Conservation (phyloP, 2,888 invertebrate genomes). For the Sylvicola cinctus region DNA sequence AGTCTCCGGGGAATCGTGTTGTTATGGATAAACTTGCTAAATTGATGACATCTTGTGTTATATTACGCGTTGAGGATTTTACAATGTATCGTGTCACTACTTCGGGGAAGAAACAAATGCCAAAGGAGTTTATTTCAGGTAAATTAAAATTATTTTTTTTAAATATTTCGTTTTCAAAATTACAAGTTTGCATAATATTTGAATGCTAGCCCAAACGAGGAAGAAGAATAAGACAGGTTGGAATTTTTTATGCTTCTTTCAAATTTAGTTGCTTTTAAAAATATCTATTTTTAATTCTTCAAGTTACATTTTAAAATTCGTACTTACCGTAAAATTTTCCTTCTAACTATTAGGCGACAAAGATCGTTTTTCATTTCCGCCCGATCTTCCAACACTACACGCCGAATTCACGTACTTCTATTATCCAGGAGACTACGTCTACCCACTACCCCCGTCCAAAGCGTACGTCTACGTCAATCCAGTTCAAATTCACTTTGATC, state of each 20-base stretch:
- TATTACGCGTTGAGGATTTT: constrained; percentile 80
- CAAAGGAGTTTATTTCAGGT: constrained; percentile 67
- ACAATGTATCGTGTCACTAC: constrained; percentile 70
- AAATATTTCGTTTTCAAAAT: neutral
- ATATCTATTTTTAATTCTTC: neutral
- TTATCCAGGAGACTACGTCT: constrained; percentile 76
- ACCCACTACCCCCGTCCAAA: constrained; percentile 87
- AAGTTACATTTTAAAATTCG: neutral
- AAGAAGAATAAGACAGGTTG: constrained; percentile 29
- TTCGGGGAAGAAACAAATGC: constrained; percentile 44
- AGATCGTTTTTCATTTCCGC: constrained; percentile 65
- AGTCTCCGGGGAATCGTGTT: constrained; percentile 9
- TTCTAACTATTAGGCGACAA: constrained; percentile 33
- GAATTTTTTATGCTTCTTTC: constrained; percentile 10
- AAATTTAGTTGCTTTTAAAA: constrained; percentile 1
- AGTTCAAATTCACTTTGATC: constrained; percentile 68
- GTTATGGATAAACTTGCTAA: constrained; percentile 42
- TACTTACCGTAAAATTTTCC: neutral
- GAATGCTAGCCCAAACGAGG: constrained; percentile 31
- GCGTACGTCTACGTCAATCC: constrained; percentile 84
- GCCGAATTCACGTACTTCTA: constrained; percentile 93
- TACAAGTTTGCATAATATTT: too few species aligned
- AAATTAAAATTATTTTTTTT: constrained; percentile 11
- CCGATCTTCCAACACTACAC: constrained; percentile 81
- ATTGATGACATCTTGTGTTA: constrained; percentile 79